Evolutionary conservation across 2,888 invertebrate species (phyloP).

Genomic region (Catotricha subobsoleta): DNA sequence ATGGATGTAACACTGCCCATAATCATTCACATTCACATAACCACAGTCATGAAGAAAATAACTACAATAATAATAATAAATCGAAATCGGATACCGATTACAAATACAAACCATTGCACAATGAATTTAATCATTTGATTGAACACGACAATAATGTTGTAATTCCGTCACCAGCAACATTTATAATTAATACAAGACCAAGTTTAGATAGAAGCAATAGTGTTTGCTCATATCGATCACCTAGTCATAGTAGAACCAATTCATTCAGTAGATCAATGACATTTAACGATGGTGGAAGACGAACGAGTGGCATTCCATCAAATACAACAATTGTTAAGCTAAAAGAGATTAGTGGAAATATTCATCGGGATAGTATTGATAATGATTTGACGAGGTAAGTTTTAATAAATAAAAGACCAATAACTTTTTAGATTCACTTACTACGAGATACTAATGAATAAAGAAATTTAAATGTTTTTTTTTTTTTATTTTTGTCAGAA

Average conservation of each 20-base stretch:
- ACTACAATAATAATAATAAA: not conserved
- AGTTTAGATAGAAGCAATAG: not conserved
- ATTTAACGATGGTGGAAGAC: not conserved
- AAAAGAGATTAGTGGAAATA: no score
- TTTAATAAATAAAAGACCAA: no score
- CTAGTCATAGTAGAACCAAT: constrained; percentile 8
- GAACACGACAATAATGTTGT: not conserved
- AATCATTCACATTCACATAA: constrained; percentile 30
- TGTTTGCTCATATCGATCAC: constrained; percentile 5
- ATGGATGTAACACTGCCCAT: constrained; percentile 25
- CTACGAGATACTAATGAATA: no score
- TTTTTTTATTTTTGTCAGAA: no score
- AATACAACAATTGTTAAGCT: no score
- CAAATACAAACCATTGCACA: not conserved
- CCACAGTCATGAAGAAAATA: not conserved
- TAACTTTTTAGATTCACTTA: no score
- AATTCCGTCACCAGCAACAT: no score
- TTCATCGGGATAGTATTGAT: no score
- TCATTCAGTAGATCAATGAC: constrained; percentile 6
- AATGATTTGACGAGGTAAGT: no score
- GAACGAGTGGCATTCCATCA: not conserved
- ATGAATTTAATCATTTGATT: not conserved
- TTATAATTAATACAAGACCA: not conserved
- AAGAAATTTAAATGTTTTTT: no score
- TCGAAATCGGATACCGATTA: no score